A percentile compares a stretch with the other conserved stretches of the same genome.
Conservation (phyloP, 1,140 invertebrate genomes). For the Agraylea sexmaculata region DNA sequence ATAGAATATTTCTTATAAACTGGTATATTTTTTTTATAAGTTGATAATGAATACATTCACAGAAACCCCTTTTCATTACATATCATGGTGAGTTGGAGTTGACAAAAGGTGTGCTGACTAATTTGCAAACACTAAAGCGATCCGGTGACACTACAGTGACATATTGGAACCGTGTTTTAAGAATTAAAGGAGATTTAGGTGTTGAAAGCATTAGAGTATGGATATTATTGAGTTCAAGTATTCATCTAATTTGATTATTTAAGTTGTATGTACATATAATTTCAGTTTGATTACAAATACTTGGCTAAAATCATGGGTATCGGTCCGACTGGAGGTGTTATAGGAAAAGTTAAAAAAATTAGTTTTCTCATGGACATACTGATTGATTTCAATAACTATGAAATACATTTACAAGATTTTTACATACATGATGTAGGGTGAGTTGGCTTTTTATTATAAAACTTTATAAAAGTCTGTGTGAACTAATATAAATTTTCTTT, state of each 20-base stretch:
- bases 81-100: slow-evolving; percentile 38
- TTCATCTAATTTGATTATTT: background rate
- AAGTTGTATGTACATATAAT: slow-evolving; percentile 7
- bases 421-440: slow-evolving; percentile 33
- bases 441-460: slow-evolving; percentile 14
- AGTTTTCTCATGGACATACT: slow-evolving; percentile 29
- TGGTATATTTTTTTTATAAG: background rate
- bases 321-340: slow-evolving; percentile 34
- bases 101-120: slow-evolving; percentile 31
- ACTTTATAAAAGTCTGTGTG: background rate
- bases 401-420: slow-evolving; percentile 36
- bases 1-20: background rate
- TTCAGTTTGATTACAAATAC: slow-evolving; percentile 37
- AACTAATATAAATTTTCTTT: slow-evolving; percentile 16
- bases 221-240: background rate
- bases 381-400: slow-evolving; percentile 38
- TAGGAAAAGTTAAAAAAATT: slow-evolving; percentile 29
- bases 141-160: slow-evolving; percentile 31
- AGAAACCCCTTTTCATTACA: slow-evolving; percentile 28
- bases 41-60: background rate
- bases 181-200: slow-evolving; percentile 23
- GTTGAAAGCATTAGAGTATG: slow-evolving; percentile 13
- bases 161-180: slow-evolving; percentile 34
- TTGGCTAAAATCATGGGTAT: slow-evolving; percentile 36
- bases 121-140: slow-evolving; percentile 31